phyloP scores from a whole-genome alignment of 2,113 vertebrate species.

The Lethenteron camtschaticum region DNA sequence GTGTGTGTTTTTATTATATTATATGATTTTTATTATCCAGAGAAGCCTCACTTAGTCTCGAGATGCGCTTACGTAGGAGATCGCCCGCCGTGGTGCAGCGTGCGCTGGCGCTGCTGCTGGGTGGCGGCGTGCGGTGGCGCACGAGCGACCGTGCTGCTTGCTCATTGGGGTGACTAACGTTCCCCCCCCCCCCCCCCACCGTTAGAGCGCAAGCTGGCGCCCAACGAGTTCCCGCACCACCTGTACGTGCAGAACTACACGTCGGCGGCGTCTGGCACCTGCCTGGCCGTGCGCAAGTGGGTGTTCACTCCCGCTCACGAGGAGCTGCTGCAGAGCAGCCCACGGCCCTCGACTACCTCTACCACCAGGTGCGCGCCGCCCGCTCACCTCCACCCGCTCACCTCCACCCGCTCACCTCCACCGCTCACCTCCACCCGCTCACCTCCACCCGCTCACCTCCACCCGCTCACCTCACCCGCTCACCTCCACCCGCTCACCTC shows the following conservation, averaged over 20 bases:
- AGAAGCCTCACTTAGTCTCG: too few species aligned
- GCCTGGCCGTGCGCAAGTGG: constrained; percentile 76
- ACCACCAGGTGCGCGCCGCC: constrained; percentile 49
- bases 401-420: too few species aligned
- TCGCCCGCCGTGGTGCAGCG: background rate
- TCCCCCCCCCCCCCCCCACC: background rate
- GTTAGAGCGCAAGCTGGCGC: constrained; percentile 65
- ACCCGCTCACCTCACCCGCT: too few species aligned
- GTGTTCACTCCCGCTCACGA: constrained; percentile 82
- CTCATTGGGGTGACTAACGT: background rate
- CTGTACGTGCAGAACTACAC: constrained; percentile 95
- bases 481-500: too few species aligned
- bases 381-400: too few species aligned
- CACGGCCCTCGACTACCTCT: constrained; percentile 72
- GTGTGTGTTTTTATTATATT: background rate
- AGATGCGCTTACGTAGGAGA: too few species aligned
- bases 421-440: too few species aligned
- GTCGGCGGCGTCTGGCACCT: constrained; percentile 72
- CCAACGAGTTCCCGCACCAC: constrained; percentile 93
- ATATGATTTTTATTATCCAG: too few species aligned
- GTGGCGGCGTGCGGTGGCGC: background rate
- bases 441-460: too few species aligned
- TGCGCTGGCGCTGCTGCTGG: background rate
- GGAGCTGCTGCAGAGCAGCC: constrained; percentile 62
- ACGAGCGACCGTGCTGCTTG: background rate